Evolutionary conservation across 1,140 invertebrate species (phyloP), one percentile per base, ranked within the genome.

Genomic region (Triops longicaudatus): DNA sequence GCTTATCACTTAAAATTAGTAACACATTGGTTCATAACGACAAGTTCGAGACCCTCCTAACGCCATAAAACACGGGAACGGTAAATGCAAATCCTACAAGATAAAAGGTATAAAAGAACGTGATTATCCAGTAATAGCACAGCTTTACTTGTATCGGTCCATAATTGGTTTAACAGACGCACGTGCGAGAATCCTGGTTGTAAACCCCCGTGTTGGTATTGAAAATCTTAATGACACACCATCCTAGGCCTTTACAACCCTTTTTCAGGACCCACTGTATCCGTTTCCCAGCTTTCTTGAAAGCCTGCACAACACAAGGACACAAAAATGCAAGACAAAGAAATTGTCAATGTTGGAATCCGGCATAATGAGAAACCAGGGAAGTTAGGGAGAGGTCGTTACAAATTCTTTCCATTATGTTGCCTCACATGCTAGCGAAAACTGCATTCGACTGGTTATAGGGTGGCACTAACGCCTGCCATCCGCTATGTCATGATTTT

Each of bases 231-330:
- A 76, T 76, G 37, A 76, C 72, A 41, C 50, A 50, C 17, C 43
- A 63, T 3, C 76, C 76, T 26, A 76, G 31, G n/a, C 63, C 63
- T n/a, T 76, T 76, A 17, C 50, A 50, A 22, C 76, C 76, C 41
- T 76, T 76, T 26, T 76, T 76, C 27, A 76, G 26, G 50, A 72
- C 27, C 50, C 76, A 76, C 26, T 76, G 42, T 43, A 75, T 50
- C 42, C 74, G 22, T 28, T 75, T 12, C 12, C 74, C 74, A 10
- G 74, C 74, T 26, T 75, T 75, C 41, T 63, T 75, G n/a, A 75
- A 43, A 50, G 28, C 43, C 74, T 75, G 73, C 22, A 22, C n/a
- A 75, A 50, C 6, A 75, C 73, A 50, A 75, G 42, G 42, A 75
- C 43, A 75, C 37, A 26, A 44, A 14, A 73, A 41, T 17, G 0